phyloP scores from a whole-genome alignment of 2,888 invertebrate genomes.

The Monochamus alternatus region DNA sequence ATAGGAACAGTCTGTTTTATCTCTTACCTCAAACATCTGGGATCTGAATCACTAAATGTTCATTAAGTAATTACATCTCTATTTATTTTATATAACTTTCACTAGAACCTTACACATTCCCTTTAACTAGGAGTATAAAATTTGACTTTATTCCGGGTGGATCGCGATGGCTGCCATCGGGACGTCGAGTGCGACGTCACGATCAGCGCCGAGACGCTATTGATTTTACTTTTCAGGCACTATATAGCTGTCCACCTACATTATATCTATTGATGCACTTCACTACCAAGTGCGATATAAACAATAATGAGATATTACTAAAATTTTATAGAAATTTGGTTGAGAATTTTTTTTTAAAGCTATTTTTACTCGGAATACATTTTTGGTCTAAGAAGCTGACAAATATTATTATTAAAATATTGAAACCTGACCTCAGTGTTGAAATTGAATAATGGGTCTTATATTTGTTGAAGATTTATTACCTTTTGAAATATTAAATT shows the following conservation, averaged over 20 bases:
- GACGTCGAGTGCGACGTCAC: conserved; percentile 57
- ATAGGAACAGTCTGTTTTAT: not conserved
- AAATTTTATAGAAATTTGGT: no score
- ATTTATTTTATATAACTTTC: not conserved
- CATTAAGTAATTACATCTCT: not conserved
- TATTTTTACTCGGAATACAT: no score
- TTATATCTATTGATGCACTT: not conserved
- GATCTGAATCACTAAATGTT: not conserved
- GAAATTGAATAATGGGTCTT: no score
- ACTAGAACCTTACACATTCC: conserved; percentile 7
- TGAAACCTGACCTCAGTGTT: no score
- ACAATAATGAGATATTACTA: not conserved
- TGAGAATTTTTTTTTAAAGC: not conserved
- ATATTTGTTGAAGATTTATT: no score
- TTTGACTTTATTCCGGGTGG: conserved; percentile 19
- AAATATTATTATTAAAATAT: no score
- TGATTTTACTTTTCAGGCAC: conserved; percentile 57
- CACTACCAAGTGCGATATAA: not conserved
- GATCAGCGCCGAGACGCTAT: conserved; percentile 63
- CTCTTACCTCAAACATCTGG: conserved; percentile 5
- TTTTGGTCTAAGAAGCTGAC: no score
- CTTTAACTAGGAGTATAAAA: not conserved
- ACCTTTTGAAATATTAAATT: no score
- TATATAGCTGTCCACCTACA: conserved; percentile 2
- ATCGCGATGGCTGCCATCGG: conserved; percentile 19